Evolutionary conservation across 2,888 invertebrate species (phyloP), one percentile per base, ranked within the genome.

Genomic region (Tanytarsus gracilentus): DNA sequence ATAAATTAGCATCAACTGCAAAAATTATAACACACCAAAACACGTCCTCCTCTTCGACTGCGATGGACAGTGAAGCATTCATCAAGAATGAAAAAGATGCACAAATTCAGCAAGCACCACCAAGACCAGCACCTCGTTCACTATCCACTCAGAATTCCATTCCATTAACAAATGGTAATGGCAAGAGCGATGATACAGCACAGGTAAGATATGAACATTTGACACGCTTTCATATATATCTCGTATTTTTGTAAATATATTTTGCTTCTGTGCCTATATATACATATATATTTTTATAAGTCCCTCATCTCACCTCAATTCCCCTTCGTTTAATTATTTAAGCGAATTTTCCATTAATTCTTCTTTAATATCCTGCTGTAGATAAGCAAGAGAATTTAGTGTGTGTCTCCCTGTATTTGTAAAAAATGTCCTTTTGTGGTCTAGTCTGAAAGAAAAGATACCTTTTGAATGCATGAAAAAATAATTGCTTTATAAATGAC

Each of bases 101-200:
- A 51, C 56, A 63, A 59, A 48, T 64, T 16, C 62, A n/a, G n/a
- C 63, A 30, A 66, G 61, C 67, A 69, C 58, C 70, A 68, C 73
- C 69, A 65, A 75, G 67, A 66, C 75, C 71, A 44, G 73, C 75
- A 63, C 71, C 75, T 44, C 69, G 74, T 66, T 68, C 68, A 67
- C 74, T 68, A 62, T 70, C 74, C 62, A 75, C 76, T 66, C 76
- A 79, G 62, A 71, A 71, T 62, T 74, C 75, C 63, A 78, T 81
- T 66, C 75, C 80, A 21, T 60, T 60, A 29, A 60, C 60, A 14
- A 67, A 67, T 64, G 66, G 66, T 51, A 48, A 60, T 23, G 60
- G 63, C 23, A 26, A 65, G 62, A 53, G 50, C 30, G 78, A 66
- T 63, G 64, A 75, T 64, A 75, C 76, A 66, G 71, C 69, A 68